Evolutionary conservation across 2,888 invertebrate genomes (phyloP), one percentile per base, ranked within the genome.

Genomic region (Corythucha ciliata): DNA sequence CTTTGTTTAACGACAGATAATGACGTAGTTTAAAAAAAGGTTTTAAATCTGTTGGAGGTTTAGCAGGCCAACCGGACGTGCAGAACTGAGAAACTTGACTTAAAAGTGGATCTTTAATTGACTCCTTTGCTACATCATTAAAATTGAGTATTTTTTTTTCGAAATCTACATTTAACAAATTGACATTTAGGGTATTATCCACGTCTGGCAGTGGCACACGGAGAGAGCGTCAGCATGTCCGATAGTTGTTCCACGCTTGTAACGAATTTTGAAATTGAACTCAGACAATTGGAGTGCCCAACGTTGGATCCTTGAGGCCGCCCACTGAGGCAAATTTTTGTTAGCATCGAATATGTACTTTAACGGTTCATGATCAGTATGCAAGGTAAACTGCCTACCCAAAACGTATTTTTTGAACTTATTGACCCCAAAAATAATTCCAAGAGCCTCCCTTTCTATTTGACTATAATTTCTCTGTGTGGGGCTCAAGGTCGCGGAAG

Each of bases 351-450:
- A 48, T 26, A 48, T 40, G 16, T 37, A 48, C 16, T 21, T 6
- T 6, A 40, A 22, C 4, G 37, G 16, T 25, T 37, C 21, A n/a
- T 47, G 4, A 24, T 47, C 48, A 4, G 24, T 47, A 8, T 24
- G 36, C 2, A 47, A 22, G 5, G 26, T 39, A 8, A 36, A 48
- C 7, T 2, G 7, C 4, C 37, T 14, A n/a, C 48, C 48, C 3
- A 14, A 22, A 8, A 48, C 22, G 16, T 29, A 48, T 24, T n/a
- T 24, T 18, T 48, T 36, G 21, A 48, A 48, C 20, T 48, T 14
- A 16, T 36, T 48, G 12, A 39, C 48, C n/a, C 48, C 48, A 16
- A 39, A 48, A 2, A 48, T n/a, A 16, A 48, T 24, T 3, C 3
- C n/a, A 1, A 36, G 24, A 8, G 37, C 48, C 12, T 48, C 37